A percentile compares a stretch with the other conserved stretches of the same genome.
Evolutionary conservation across 2,888 invertebrate genomes (phyloP).

Genomic region (Pyrrhosoma nymphula): DNA sequence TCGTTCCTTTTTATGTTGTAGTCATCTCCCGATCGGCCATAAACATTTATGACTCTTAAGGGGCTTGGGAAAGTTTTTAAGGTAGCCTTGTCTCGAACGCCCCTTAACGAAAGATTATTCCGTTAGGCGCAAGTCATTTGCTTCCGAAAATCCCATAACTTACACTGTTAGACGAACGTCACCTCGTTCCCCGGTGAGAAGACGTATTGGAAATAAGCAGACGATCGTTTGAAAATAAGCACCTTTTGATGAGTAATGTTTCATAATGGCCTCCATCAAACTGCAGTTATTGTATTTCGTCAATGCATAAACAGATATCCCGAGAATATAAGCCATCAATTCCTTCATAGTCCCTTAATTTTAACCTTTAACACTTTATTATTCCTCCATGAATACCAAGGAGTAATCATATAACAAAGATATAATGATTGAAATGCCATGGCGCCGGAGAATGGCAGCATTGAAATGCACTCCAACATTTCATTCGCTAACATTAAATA

Average conservation of each 20-base stretch:
- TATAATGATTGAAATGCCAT: no score
- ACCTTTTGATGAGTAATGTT: not conserved
- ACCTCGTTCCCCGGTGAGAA: not conserved
- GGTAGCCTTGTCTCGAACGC: not conserved
- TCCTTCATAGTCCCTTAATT: not conserved
- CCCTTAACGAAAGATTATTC: conserved; percentile 32
- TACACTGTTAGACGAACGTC: not conserved
- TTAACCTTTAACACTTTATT: not conserved
- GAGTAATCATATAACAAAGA: not conserved
- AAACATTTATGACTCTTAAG: not conserved
- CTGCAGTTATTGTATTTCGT: not conserved
- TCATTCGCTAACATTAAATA: not conserved
- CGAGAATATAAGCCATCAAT: not conserved
- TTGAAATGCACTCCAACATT: not conserved
- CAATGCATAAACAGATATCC: conserved; percentile 8
- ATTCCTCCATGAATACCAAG: not conserved
- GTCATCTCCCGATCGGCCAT: not conserved
- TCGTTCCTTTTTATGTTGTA: not conserved
- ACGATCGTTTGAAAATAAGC: conserved; percentile 12
- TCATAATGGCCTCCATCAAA: not conserved
- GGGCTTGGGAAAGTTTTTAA: conserved; percentile 11
- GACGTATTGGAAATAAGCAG: not conserved
- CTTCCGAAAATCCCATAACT: conserved; percentile 19
- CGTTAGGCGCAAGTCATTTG: conserved; percentile 32
- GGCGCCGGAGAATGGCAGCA: not conserved